phyloP scores from a whole-genome alignment of 2,113 vertebrate species.

The Lophochroa leadbeateri region DNA sequence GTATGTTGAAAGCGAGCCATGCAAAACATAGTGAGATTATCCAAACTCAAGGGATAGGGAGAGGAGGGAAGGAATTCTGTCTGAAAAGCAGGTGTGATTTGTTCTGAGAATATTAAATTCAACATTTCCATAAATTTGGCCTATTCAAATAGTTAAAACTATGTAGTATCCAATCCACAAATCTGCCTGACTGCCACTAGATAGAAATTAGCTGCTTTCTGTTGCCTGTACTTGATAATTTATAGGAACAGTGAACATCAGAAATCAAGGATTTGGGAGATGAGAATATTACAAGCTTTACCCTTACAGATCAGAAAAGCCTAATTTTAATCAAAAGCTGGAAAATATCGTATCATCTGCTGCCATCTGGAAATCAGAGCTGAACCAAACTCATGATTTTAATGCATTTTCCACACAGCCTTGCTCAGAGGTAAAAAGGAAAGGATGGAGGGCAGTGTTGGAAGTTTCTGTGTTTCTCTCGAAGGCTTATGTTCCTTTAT shows the following conservation, averaged over 20 bases:
- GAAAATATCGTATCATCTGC: background rate
- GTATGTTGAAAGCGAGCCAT: background rate
- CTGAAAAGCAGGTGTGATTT: slow-evolving; percentile 19
- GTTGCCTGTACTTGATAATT: background rate
- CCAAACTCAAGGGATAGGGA: background rate
- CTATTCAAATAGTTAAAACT: slow-evolving; percentile 7
- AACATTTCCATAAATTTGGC: slow-evolving; percentile 5
- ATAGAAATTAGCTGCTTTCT: slow-evolving; percentile 9
- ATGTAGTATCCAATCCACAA: background rate
- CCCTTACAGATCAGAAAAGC: background rate
- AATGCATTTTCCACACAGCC: slow-evolving; percentile 8
- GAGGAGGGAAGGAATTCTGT: background rate
- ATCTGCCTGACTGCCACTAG: background rate
- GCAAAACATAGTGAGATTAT: slow-evolving; percentile 7
- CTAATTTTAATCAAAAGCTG: slow-evolving; percentile 13
- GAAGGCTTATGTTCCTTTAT: background rate
- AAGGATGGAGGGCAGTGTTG: background rate
- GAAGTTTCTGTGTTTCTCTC: background rate
- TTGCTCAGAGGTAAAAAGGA: background rate
- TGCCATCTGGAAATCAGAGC: slow-evolving; percentile 8
- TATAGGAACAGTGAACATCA: background rate
- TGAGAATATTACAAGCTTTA: slow-evolving; percentile 12
- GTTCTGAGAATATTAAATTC: slow-evolving; percentile 32
- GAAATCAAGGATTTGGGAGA: slow-evolving; percentile 35
- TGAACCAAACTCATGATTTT: background rate